Conservation (phyloP, 2,113 vertebrate genomes). For the Scolopax mira region DNA sequence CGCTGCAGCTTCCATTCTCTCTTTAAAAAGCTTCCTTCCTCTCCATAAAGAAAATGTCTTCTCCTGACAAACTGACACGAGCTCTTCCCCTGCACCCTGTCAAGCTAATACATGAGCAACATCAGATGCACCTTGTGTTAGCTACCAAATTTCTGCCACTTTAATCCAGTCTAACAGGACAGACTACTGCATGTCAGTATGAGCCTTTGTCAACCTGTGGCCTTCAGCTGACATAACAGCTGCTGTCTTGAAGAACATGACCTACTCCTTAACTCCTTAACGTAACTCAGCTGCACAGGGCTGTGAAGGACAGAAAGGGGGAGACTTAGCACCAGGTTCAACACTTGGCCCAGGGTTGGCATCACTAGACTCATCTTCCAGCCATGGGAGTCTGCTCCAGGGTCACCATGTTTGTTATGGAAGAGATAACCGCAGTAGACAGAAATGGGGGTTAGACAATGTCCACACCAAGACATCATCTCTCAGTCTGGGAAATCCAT, state of each 20-base stretch:
- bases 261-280: background rate
- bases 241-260: background rate
- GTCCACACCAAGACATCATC: background rate
- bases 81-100: background rate
- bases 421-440: background rate
- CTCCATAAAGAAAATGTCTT: background rate
- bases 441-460: background rate
- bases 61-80: background rate
- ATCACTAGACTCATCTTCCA: background rate
- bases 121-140: background rate
- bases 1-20: background rate
- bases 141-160: background rate
- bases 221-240: background rate
- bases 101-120: background rate
- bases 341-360: background rate
- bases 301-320: background rate
- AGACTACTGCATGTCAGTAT: background rate
- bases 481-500: background rate
- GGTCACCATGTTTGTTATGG: background rate
- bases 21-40: background rate
- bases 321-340: background rate
- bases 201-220: background rate
- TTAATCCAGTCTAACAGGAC: background rate
- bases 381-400: background rate
- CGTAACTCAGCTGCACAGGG: background rate